Conservation (phyloP, 2,888 invertebrate genomes). For the Spodoptera littoralis region DNA sequence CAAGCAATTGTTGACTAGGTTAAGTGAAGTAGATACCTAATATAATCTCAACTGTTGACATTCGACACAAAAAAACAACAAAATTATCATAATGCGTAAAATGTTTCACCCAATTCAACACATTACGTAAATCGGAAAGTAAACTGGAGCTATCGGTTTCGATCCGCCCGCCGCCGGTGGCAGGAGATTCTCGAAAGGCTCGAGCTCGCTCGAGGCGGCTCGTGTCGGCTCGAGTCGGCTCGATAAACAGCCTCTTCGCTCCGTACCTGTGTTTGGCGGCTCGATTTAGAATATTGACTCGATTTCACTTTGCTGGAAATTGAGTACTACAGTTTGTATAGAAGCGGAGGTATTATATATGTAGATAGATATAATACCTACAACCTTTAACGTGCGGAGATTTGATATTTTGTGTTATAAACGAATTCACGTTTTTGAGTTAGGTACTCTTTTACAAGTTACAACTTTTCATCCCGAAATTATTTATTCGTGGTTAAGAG, state of each 20-base stretch:
- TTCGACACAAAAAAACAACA: too few species aligned
- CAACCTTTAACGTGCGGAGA: conserved; percentile 1
- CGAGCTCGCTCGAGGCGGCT: conserved; percentile 1
- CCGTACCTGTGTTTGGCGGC: conserved; percentile 43
- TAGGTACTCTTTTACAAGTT: too few species aligned
- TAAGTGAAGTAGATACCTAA: too few species aligned
- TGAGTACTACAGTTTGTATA: conserved; percentile 14
- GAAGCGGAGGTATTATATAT: background rate
- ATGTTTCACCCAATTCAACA: conserved; percentile 3
- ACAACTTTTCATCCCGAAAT: too few species aligned
- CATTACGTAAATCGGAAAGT: background rate
- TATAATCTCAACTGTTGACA: too few species aligned
- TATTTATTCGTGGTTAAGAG: too few species aligned
- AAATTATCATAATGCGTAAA: too few species aligned
- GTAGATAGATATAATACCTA: background rate
- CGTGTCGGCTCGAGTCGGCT: conserved; percentile 9
- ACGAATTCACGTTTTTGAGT: too few species aligned
- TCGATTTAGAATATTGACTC: conserved; percentile 50
- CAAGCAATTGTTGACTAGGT: too few species aligned
- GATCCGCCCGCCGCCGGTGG: too few species aligned
- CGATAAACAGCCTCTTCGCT: conserved; percentile 32
- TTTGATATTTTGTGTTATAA: conserved; percentile 9
- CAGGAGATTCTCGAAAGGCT: conserved; percentile 3
- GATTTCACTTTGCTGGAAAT: conserved; percentile 25
- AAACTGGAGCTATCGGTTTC: background rate